phyloP scores from a whole-genome alignment of 2,888 invertebrate genomes.

The Chaitophorus viminalis region DNA sequence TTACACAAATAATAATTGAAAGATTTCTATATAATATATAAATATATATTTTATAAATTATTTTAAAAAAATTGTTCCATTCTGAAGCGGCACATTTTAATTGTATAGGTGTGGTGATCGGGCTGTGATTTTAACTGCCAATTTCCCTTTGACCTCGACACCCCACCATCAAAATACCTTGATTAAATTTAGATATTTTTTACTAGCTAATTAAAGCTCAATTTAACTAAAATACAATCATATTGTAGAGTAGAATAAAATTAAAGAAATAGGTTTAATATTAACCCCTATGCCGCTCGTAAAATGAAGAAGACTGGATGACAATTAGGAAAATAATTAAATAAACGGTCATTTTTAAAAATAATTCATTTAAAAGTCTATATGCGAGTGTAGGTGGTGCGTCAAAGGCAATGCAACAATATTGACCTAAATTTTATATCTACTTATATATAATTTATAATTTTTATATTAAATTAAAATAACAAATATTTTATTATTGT shows the following conservation, averaged over 20 bases:
- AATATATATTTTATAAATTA: slow-evolving; percentile 62
- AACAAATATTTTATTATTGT: slow-evolving; percentile 57
- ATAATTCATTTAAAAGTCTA: slow-evolving; percentile 41
- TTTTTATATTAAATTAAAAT: slow-evolving; percentile 52
- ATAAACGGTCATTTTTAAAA: slow-evolving; percentile 23
- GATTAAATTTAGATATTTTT: slow-evolving; percentile 50
- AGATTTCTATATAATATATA: slow-evolving; percentile 60
- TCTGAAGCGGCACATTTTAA: slow-evolving; percentile 61
- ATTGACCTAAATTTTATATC: slow-evolving; percentile 54
- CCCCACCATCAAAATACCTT: slow-evolving; percentile 35
- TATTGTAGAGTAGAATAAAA: slow-evolving; percentile 48
- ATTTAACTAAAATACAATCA: slow-evolving; percentile 60
- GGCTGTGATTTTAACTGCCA: slow-evolving; percentile 62
- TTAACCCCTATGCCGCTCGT: slow-evolving; percentile 29
- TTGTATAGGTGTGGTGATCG: slow-evolving; percentile 58
- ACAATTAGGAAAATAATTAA: slow-evolving; percentile 18
- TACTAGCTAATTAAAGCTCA: slow-evolving; percentile 62
- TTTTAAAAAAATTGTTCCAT: slow-evolving; percentile 55
- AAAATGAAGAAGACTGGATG: slow-evolving; percentile 51
- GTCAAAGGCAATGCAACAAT: slow-evolving; percentile 38
- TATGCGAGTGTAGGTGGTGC: slow-evolving; percentile 35
- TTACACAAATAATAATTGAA: slow-evolving; percentile 52
- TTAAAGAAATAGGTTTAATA: slow-evolving; percentile 22
- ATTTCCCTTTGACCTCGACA: slow-evolving; percentile 55
- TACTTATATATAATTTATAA: slow-evolving; percentile 54